These are phyloP conservation scores for Limnephilus lunatus DNA, from an alignment of 2,888 invertebrate species.

Conservation along the genomic window DNA sequence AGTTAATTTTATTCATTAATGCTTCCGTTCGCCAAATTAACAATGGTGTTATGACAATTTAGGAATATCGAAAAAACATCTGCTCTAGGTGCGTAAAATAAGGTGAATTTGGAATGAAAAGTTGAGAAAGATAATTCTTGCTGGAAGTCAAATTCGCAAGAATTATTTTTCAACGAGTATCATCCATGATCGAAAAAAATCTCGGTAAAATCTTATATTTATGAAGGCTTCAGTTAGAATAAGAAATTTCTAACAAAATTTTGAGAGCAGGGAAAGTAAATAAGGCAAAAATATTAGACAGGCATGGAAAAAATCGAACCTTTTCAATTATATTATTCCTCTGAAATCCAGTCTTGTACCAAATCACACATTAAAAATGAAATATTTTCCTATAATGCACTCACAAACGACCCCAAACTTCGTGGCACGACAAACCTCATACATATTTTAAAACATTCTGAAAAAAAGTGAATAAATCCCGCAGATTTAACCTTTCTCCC, in stretches of 20 bases:
- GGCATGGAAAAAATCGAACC: constrained; percentile 5
- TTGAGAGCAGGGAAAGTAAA: background rate
- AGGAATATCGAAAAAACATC: background rate
- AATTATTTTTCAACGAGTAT: background rate
- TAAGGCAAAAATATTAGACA: background rate
- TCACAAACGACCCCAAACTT: constrained; percentile 50
- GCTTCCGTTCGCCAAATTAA: background rate
- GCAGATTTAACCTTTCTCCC: constrained; percentile 62
- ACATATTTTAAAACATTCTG: constrained; percentile 61
- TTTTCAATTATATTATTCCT: constrained; percentile 33
- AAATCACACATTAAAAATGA: constrained; percentile 57
- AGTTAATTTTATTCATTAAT: background rate
- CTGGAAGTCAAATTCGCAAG: background rate
- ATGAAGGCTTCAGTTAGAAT: background rate
- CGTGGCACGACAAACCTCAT: constrained; percentile 46
- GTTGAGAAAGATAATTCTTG: background rate
- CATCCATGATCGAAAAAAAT: background rate
- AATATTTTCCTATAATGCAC: constrained; percentile 55
- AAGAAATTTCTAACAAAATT: background rate
- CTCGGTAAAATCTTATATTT: background rate
- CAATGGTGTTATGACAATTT: background rate
- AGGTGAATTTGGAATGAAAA: background rate
- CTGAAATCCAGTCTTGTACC: constrained; percentile 35
- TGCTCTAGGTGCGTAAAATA: background rate
- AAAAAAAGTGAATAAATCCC: constrained; percentile 63